A percentile compares a stretch with the other conserved stretches of the same genome.
Conservation (phyloP, 2,797 vertebrate genomes). For the Loris lydekkerianus region DNA sequence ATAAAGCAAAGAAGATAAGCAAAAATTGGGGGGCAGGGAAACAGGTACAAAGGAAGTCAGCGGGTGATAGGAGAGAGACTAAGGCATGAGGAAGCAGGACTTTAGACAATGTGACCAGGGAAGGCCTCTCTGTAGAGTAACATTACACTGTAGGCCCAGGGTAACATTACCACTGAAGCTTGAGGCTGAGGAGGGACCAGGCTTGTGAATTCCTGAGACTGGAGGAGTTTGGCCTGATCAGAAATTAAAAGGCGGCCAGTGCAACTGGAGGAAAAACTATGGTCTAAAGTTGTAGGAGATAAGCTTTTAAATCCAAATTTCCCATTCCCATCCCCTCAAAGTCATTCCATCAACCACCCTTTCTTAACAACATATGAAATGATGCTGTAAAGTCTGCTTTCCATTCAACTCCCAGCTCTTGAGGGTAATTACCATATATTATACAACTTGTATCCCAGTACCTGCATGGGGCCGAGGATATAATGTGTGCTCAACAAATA, state of each 20-base stretch:
- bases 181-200: background rate
- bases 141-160: background rate
- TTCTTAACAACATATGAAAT: background rate
- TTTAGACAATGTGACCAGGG: background rate
- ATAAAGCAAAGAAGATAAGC: background rate
- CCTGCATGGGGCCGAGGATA: background rate
- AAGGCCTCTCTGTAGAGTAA: background rate
- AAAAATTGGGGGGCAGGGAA: background rate
- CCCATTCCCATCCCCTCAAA: background rate
- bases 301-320: background rate
- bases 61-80: background rate
- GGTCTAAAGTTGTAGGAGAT: background rate
- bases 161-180: background rate
- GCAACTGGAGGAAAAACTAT: background rate
- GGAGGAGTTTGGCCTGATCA: background rate
- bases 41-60: background rate
- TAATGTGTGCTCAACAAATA: background rate
- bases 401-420: background rate
- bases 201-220: background rate
- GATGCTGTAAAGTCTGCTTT: background rate
- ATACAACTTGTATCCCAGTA: background rate
- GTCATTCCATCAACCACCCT: background rate
- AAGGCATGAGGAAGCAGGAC: background rate
- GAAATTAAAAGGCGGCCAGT: background rate
- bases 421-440: background rate